Evolutionary conservation across 1,140 invertebrate genomes (phyloP).

Genomic region (Charaxes varanes): DNA sequence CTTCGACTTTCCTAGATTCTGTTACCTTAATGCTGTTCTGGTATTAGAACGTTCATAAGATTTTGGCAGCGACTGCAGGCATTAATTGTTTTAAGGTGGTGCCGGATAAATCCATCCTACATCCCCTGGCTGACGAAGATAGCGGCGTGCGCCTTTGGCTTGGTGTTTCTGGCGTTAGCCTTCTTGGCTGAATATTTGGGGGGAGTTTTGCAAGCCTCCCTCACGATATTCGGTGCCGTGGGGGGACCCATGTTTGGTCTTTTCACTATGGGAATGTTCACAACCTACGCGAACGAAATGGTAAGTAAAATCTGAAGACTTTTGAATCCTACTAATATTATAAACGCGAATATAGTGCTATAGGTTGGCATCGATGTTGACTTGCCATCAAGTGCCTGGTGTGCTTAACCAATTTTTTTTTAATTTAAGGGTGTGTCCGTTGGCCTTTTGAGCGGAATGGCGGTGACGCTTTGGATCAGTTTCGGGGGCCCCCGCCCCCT

Average conservation of each 20-base stretch:
- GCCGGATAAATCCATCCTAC: conserved; percentile 33
- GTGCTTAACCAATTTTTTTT: background rate
- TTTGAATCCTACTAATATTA: too few species aligned
- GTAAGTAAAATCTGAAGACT: too few species aligned
- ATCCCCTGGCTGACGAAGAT: conserved; percentile 59
- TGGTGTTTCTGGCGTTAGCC: conserved; percentile 76
- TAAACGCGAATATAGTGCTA: too few species aligned
- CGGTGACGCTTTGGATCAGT: conserved; percentile 87
- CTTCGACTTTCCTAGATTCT: too few species aligned
- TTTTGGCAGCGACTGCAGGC: too few species aligned
- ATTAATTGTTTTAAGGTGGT: conserved; percentile 47
- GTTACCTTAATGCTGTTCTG: too few species aligned
- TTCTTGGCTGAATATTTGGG: conserved; percentile 88
- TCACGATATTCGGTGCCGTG: conserved; percentile 92
- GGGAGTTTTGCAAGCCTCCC: conserved; percentile 87
- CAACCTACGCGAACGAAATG: conserved; percentile 87
- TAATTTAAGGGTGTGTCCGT: conserved; percentile 78
- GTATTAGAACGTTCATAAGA: too few species aligned
- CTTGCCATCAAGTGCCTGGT: too few species aligned
- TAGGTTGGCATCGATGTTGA: too few species aligned
- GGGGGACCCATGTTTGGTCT: conserved; percentile 89
- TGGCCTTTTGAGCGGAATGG: conserved; percentile 79
- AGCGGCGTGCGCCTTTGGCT: conserved; percentile 63
- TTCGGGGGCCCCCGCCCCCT: conserved; percentile 86
- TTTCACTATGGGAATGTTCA: conserved; percentile 91